Evolutionary conservation across 2,888 invertebrate species (phyloP), one percentile per base, ranked within the genome.

Genomic region (Drosophila suboccidentalis): DNA sequence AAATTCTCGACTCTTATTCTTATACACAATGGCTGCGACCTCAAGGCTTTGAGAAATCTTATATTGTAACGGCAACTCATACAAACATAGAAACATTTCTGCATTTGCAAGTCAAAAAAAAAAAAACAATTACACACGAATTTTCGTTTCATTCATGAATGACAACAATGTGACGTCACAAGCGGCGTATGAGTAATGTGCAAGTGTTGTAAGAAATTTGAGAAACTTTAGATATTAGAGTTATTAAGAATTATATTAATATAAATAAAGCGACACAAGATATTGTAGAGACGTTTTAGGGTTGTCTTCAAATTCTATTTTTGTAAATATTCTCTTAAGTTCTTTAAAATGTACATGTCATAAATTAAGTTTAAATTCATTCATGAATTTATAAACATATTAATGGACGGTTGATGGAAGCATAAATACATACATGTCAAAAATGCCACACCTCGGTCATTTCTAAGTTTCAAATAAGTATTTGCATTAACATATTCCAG

Each of bases 141-240:
- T 60, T 75, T 49, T 22, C 13, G 17, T 36, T 38, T 46, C 55
- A 57, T 57, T 75, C 63, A 75, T 64, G 58, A 75, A 65, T 57
- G 51, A 41, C n/a, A 55, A 38, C 50, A 62, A 50, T 59, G 70
- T 78, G 78, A 70, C 74, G 77, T 77, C 77, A 78, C 78, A 71
- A 32, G 78, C 55, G 63, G 47, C 74, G 76, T 71, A 74, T 77
- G 77, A 78, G 78, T 71, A 78, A 77, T 61, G 8, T 39, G 36
- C 53, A 43, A 58, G 54, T 64, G 72, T 65, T 69, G 65, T 65
- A 51, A 76, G 49, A 58, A 17, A 9, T 46, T 15, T 9, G 43
- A 39, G 11, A 57, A 17, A 46, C 10, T n/a, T n/a, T 3, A 15
- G 6, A 17, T 39, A 11, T 11, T 17, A 17, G 9, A 11, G 13